phyloP scores from a whole-genome alignment of 2,888 invertebrate genomes.

The Pseudococcus jackbeardsleyi region DNA sequence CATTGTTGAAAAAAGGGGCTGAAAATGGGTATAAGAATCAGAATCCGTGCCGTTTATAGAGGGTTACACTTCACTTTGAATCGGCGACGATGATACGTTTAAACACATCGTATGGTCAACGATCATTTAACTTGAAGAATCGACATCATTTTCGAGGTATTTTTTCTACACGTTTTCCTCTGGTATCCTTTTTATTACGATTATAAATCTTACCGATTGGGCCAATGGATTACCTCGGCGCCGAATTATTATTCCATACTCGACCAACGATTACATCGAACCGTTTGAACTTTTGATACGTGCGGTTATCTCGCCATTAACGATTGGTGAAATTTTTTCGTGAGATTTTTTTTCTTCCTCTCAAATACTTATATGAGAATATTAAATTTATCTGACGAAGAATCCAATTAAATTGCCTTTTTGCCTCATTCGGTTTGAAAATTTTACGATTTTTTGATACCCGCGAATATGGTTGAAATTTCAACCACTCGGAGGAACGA shows the following conservation, averaged over 20 bases:
- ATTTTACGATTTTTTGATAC: neutral
- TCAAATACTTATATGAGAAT: neutral
- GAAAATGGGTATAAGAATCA: neutral
- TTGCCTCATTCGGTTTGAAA: neutral
- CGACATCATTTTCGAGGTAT: neutral
- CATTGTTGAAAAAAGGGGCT: conserved; percentile 31
- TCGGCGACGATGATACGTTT: neutral
- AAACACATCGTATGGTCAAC: neutral
- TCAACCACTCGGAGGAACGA: neutral
- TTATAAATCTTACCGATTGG: neutral
- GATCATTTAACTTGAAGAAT: neutral
- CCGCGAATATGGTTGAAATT: neutral
- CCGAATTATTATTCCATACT: conserved; percentile 1
- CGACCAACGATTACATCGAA: conserved; percentile 20
- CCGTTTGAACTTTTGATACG: conserved; percentile 25
- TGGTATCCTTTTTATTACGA: neutral
- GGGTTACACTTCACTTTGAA: neutral
- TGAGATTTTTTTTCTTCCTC: neutral
- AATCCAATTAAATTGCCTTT: conserved; percentile 23
- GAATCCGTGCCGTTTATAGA: neutral
- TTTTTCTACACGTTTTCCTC: neutral
- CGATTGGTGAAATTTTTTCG: conserved; percentile 9
- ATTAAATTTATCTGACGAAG: neutral
- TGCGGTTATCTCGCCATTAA: neutral
- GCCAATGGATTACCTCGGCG: neutral